Base-by-base conservation (phyloP, 2,888 invertebrate species). In the Trachelus iudaicus region DNA sequence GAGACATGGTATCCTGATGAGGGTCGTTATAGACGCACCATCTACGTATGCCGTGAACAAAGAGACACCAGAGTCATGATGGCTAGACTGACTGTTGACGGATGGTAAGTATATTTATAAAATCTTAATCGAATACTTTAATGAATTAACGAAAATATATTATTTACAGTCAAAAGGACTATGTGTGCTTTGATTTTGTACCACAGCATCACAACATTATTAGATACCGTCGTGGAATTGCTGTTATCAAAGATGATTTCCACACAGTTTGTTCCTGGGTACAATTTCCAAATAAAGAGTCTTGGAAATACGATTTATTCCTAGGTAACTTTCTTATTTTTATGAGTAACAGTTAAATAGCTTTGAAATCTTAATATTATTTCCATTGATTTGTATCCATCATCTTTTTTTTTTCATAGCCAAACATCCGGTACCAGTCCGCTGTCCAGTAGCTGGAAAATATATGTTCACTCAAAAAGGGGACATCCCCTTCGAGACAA, bases 361-460 rank as follows among this genome's bases (percentile, higher is more conserved):
- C 6, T 23, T 23, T 23, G 15, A 23, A 15, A 35, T 75, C 40
- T 35, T 74, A 31, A 37, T 56, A 69, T 34, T 40, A 78, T 69
- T 34, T 40, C 34, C 69, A n/a, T 75, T 13, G 73, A 69, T 40
- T 40, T 40, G 6, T 23, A 4, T 40, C 0, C 1, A 23, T 15
- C 40, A 40, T 40, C 4, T 40, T 69, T 69, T 77, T n/a, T 6
- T 76, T 35, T 37, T 37, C 3, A 13, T 35, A 93, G 95, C 96
- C n/a, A 96, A 95, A 89, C 95, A 97, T 91, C 99, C 99, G 0
- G 95, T 97, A 0, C 96, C 98, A 0, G 96, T 99, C 9, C 94
- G 97, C 73, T 99, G 99, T 91, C 99, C 99, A 0, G 96, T 99
- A 1, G 99, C 98, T 71, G 99, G 99, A 1, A 98, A 99, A 92